Conservation (phyloP, 2,797 vertebrate species). For the Karalla daura region DNA sequence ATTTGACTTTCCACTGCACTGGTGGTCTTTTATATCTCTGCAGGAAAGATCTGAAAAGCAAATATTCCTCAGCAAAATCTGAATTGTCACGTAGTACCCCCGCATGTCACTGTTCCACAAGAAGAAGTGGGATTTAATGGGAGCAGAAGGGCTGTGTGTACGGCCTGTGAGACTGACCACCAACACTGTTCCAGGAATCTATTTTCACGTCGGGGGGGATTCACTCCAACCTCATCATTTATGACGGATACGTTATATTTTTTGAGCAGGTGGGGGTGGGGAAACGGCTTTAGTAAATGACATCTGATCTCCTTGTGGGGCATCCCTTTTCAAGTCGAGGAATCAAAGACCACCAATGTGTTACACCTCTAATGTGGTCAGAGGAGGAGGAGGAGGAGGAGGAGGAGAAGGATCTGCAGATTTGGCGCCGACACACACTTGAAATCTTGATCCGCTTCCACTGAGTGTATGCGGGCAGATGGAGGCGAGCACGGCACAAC, state of each 20-base stretch:
- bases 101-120: slow-evolving; percentile 40
- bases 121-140: slow-evolving; percentile 38
- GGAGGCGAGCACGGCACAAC: slow-evolving; percentile 40
- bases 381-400: slow-evolving; percentile 34
- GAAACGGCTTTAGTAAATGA: slow-evolving; percentile 41
- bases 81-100: slow-evolving; percentile 25
- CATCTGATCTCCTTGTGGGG: slow-evolving; percentile 72
- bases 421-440: slow-evolving; percentile 51
- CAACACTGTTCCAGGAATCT: slow-evolving; percentile 59
- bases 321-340: slow-evolving; percentile 66
- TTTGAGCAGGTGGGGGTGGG: slow-evolving; percentile 53
- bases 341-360: slow-evolving; percentile 77
- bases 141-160: slow-evolving; percentile 33
- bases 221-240: slow-evolving; percentile 60
- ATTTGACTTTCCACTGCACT: slow-evolving; percentile 22
- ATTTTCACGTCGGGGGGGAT: slow-evolving; percentile 47
- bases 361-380: slow-evolving; percentile 74
- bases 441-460: slow-evolving; percentile 65
- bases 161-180: slow-evolving; percentile 53
- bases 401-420: slow-evolving; percentile 45
- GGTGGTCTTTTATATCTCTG: slow-evolving; percentile 39
- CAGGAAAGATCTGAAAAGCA: slow-evolving; percentile 14
- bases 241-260: slow-evolving; percentile 63
- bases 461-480: slow-evolving; percentile 55
- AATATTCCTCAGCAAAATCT: slow-evolving; percentile 19